These are phyloP conservation scores for Sapajus apella DNA, from an alignment of 2,113 vertebrate genomes.

Conservation along the genomic window DNA sequence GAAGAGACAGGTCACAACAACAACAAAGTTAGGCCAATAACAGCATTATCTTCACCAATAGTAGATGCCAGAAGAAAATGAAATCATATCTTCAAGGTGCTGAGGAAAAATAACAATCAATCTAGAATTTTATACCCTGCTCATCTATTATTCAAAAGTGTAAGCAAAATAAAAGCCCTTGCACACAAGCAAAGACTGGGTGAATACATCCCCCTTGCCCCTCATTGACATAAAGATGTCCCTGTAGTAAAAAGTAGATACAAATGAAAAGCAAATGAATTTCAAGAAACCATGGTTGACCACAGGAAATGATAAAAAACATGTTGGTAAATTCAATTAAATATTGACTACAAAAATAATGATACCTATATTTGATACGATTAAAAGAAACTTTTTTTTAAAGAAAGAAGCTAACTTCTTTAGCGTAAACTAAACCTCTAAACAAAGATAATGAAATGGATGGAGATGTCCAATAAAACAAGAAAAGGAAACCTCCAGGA, in stretches of 20 bases:
- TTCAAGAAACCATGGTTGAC: neutral
- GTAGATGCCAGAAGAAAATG: conserved; percentile 16
- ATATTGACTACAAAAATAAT: neutral
- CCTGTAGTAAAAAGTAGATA: neutral
- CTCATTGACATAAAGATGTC: neutral
- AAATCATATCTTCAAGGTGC: conserved; percentile 30
- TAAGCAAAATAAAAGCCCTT: neutral
- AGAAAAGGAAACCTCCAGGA: neutral
- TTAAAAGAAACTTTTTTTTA: neutral
- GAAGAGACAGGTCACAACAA: neutral
- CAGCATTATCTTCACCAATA: neutral
- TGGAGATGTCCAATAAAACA: neutral
- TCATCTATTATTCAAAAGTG: neutral
- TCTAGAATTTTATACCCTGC: conserved; percentile 11
- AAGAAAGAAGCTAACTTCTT: neutral
- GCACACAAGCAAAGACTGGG: neutral
- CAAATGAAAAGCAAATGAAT: neutral
- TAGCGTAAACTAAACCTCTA: neutral
- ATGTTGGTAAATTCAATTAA: neutral
- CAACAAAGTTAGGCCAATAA: conserved; percentile 7
- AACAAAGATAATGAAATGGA: neutral
- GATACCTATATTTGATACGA: neutral
- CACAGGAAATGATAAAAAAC: neutral
- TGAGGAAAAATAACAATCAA: neutral
- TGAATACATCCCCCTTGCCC: neutral